Base-by-base conservation (phyloP, 2,113 vertebrate species). In the Tupaia tana region DNA sequence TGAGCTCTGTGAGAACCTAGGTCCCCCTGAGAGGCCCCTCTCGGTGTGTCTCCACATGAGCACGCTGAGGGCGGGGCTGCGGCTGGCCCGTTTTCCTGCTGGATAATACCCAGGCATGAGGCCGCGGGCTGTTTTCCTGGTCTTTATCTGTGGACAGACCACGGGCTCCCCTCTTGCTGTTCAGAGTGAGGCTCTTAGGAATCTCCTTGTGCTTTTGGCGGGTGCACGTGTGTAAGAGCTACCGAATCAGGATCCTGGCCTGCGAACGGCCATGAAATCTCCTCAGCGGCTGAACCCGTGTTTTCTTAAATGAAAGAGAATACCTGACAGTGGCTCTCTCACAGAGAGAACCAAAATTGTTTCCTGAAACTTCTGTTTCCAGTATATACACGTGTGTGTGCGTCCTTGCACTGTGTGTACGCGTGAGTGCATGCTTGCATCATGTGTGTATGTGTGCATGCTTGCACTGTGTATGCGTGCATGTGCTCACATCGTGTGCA, bases 301-400 rank as follows among this genome's bases (percentile, higher is more conserved):
- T 10, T 75, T 34, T 73, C 63, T 8, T 12, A 31, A 31, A 10
- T 19, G 64, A 11, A 89, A n/a, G 54, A n/a, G 54, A 27, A 18
- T 6, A 14, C 89, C 52, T 13, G 64, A 9, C 9, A 24, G 7
- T 0, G 9, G 19, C 1, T 9, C 13, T 27, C 63, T 81, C 69
- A 6, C 0, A 24, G 52, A 1, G 19, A 74, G 64, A 34, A 69
- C 4, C 70, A 13, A 1, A 2, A 2, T 10, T 2, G 0, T 8
- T 82, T 82, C 69, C 64, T 1, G 4, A 63, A 63, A 18, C 20
- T 59, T 77, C 80, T 1, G 7, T 4, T 34, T 20, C 25, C 31
- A 0, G 18, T 0, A 20, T 24, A 2, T 1, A 29, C 56, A 0
- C 8, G 56, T 8, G 58, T 7, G 8, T 10, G 8, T 24, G 58